Evolutionary conservation across 2,888 invertebrate species (phyloP), one percentile per base, ranked within the genome.

Genomic region (Chelonus formosanus): DNA sequence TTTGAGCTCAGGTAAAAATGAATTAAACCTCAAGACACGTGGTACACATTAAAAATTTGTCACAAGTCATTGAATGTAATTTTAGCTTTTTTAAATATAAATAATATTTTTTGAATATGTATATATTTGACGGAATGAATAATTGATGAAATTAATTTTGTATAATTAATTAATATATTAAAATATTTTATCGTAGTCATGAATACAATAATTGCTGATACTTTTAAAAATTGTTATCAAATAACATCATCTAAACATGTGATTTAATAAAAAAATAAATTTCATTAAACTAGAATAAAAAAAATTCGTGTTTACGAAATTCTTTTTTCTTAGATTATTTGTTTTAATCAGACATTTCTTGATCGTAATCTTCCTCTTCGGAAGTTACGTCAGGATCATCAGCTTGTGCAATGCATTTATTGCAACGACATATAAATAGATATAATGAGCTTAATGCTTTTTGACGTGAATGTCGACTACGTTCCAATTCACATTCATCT

Each of bases 381-480:
- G 89, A 89, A 6, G 95, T 95, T 69, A 90, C 89, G 80, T 96
- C 93, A 0, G 92, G 90, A 76, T 96, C 91, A 5, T 89, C 87
- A 0, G 88, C 86, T 82, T 97, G 91, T 0, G 86, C 81, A 62
- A 87, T 82, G 84, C 97, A 97, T 76, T 92, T 94, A 5, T 88
- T 85, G 83, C 97, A 97, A 72, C 89, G 86, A 78, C 97, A 97
- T 5, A 89, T 83, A 77, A 96, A 96, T 40, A 95, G 85, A 79
- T 95, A 96, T 83, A 93, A 91, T 68, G 92, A 91, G 45, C 90
- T 91, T 61, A 91, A 80, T 64, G 90, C 88, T 86, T 95, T 95
- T 78, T 94, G 94, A 71, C 97, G 87, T 0, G 94, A 92, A 86
- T 97, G 93, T 73, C 96, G 88, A 45, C 95, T 95, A 68, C 95